phyloP scores from a whole-genome alignment of 1,140 invertebrate genomes.

The Meloidogyne chitwoodi region DNA sequence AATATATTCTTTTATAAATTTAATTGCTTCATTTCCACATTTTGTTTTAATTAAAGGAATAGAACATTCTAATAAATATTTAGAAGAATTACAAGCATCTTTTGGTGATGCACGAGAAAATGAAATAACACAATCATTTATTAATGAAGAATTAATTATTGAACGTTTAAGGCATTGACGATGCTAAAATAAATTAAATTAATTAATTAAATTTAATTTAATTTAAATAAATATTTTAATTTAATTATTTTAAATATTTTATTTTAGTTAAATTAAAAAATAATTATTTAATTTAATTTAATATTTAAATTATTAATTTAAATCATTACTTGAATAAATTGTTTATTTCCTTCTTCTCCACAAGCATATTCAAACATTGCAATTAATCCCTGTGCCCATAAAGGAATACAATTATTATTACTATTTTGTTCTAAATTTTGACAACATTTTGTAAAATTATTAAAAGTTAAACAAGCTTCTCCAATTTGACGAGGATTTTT shows the following conservation, averaged over 20 bases:
- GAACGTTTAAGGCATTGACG: conserved; percentile 46
- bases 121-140: conserved; percentile 44
- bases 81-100: conserved; percentile 52
- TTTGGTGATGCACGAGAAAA: conserved; percentile 55
- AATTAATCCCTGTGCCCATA: conserved; percentile 55
- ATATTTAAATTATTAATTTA: not conserved
- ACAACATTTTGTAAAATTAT: conserved; percentile 49
- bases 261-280: not conserved
- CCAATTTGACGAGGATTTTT: conserved; percentile 51
- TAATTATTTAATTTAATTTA: not conserved
- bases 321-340: conserved; percentile 39
- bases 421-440: not conserved
- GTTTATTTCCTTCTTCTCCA: conserved; percentile 36
- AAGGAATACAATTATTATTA: conserved; percentile 30
- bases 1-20: conserved; percentile 50
- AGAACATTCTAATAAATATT: conserved; percentile 46
- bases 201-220: not conserved
- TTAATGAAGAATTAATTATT: conserved; percentile 20
- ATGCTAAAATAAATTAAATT: conserved; percentile 24
- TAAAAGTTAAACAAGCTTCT: conserved; percentile 51
- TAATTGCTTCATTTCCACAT: conserved; percentile 34
- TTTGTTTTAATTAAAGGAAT: conserved; percentile 40
- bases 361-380: conserved; percentile 58
- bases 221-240: no score
- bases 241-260: no score